Percentiles rank a stretch among this genome's conserved stretches.
These are phyloP conservation scores for Pluvianellus socialis DNA, from an alignment of 2,113 vertebrate genomes.

Conservation along the genomic window DNA sequence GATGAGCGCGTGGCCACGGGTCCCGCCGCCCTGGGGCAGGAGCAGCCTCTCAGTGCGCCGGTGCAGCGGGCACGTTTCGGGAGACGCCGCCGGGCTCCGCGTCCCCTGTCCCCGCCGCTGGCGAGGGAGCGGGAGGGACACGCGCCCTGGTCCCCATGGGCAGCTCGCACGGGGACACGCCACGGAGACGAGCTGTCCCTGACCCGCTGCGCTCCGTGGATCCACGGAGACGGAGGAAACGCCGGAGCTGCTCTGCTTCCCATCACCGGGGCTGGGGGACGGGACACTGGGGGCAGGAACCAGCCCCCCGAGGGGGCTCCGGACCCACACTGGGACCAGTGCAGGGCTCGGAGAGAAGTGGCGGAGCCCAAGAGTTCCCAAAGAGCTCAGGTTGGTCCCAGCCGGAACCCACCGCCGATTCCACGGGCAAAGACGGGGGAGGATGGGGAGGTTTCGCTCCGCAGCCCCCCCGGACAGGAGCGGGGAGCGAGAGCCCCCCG, in stretches of 20 bases:
- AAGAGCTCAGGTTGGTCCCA: too few relatives aligned
- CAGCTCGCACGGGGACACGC: not conserved
- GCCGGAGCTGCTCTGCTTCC: not conserved
- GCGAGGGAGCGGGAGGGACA: not conserved
- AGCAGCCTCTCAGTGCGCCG: not conserved
- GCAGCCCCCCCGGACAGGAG: not conserved
- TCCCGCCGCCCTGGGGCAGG: not conserved
- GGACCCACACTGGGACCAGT: not conserved
- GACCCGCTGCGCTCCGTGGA: not conserved
- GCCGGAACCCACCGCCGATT: not conserved
- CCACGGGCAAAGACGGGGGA: not conserved
- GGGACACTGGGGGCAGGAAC: not conserved
- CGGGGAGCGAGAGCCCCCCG: not conserved
- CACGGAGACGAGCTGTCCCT: not conserved
- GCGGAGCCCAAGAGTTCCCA: not conserved
- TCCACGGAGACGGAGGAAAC: not conserved
- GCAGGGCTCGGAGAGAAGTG: not conserved
- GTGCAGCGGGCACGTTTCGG: fast-evolving
- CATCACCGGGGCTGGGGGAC: not conserved
- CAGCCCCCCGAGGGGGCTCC: not conserved
- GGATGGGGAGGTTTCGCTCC: not conserved
- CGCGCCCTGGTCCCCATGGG: not conserved
- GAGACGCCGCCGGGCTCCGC: not conserved
- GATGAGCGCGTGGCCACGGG: not conserved
- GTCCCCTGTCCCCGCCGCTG: not conserved